phyloP scores from a whole-genome alignment of 2,888 invertebrate genomes.

The Barypeithes pellucidus region DNA sequence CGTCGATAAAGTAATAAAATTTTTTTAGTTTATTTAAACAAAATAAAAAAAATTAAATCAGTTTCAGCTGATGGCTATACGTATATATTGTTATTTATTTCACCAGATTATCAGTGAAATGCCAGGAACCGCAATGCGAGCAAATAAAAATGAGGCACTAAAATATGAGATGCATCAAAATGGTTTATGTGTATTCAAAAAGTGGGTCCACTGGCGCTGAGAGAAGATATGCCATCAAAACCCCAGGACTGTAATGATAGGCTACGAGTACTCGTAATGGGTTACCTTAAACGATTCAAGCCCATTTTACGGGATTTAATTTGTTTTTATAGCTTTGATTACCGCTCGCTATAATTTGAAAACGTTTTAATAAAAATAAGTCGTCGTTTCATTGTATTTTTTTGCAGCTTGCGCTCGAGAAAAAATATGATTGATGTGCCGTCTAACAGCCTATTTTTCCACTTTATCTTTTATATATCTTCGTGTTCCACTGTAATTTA shows the following conservation, averaged over 20 bases:
- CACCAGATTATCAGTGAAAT: conserved; percentile 6
- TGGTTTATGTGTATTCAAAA: conserved; percentile 43
- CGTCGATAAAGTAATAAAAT: too few species aligned
- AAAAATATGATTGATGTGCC: conserved; percentile 65
- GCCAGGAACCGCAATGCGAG: conserved; percentile 27
- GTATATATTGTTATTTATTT: not conserved
- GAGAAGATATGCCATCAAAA: conserved; percentile 63
- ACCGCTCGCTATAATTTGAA: conserved; percentile 71
- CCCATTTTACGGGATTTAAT: conserved; percentile 71
- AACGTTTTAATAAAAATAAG: conserved; percentile 70
- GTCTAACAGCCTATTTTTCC: conserved; percentile 62
- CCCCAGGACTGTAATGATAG: conserved; percentile 68
- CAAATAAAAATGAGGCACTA: conserved; percentile 31
- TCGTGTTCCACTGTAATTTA: conserved; percentile 54
- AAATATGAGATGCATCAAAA: conserved; percentile 42
- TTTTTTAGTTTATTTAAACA: not conserved
- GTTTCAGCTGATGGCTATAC: not conserved
- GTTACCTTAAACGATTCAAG: conserved; percentile 70
- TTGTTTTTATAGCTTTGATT: conserved; percentile 73
- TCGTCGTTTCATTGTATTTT: conserved; percentile 63
- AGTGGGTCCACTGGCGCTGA: conserved; percentile 39
- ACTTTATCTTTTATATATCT: conserved; percentile 54
- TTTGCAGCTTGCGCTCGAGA: conserved; percentile 59
- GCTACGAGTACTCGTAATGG: conserved; percentile 69
- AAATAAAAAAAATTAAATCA: not conserved